Conservation (phyloP, 2,888 invertebrate genomes). For the Pyralis farinalis region DNA sequence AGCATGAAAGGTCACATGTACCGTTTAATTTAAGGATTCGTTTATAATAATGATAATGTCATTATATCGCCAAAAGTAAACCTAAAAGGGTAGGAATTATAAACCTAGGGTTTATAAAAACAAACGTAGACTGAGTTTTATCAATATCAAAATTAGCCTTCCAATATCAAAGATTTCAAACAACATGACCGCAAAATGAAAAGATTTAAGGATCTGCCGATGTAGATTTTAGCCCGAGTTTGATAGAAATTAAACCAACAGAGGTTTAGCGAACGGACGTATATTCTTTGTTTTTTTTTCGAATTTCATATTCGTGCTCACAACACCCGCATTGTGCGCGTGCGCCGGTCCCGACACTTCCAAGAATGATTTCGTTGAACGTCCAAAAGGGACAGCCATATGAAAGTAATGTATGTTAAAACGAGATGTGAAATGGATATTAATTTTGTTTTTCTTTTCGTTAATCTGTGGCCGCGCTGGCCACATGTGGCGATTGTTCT, state of each 20-base stretch:
- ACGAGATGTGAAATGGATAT: slow-evolving; percentile 42
- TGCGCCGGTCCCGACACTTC: slow-evolving; percentile 64
- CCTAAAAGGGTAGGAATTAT: no score
- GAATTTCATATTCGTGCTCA: slow-evolving; percentile 64
- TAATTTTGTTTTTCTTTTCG: slow-evolving; percentile 74
- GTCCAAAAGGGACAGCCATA: slow-evolving; percentile 34
- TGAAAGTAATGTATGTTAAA: slow-evolving; percentile 17
- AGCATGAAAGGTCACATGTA: no score
- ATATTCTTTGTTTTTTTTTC: slow-evolving; percentile 51
- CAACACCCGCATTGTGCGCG: slow-evolving; percentile 77
- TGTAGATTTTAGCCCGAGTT: slow-evolving; percentile 2
- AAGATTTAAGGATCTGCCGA: no score
- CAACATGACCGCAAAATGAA: no score
- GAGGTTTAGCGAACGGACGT: slow-evolving; percentile 54
- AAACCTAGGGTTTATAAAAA: no score
- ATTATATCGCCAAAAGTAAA: no score
- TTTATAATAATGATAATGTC: no score
- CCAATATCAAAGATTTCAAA: no score
- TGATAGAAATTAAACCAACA: slow-evolving; percentile 47
- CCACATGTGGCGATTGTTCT: slow-evolving; percentile 79
- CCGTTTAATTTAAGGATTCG: no score
- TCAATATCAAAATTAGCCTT: no score
- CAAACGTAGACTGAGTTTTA: no score
- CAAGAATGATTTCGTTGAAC: slow-evolving; percentile 74
- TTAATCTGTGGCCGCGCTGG: slow-evolving; percentile 77